Base-by-base conservation (phyloP, 2,888 invertebrate genomes). In the Calameuta pallipes region DNA sequence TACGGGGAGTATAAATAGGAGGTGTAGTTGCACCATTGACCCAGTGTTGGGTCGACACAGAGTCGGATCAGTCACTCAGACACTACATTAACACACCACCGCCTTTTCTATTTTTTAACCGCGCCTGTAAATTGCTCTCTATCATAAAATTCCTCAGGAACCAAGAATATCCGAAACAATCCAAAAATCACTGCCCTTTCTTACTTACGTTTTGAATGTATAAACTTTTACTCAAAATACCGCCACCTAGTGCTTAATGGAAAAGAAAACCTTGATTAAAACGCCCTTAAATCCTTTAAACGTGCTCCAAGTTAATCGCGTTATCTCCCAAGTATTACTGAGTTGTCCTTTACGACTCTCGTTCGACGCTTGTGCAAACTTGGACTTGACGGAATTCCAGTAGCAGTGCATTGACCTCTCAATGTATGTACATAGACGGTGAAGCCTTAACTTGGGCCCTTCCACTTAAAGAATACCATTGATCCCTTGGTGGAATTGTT, bases 1-100 rank as follows among this genome's bases (percentile, higher is more conserved):
- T 85, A 85, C 84, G 83, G 81, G 81, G 84, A 82, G 87, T 87
- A 90, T 90, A 90, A 90, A 90, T 89, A 89, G 89, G 87, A 87
- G 87, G 90, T 89, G 89, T 89, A 88, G 89, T 89, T 90, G 89
- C 90, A 90, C 90, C 90, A 89, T 90, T 90, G 90, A 90, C 90
- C 90, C 90, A 90, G 90, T 90, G 89, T 88, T 89, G 87, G 87
- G 87, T 89, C 88, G 87, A 87, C 86, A 85, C 84, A 87, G 86
- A 86, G 84, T 86, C 87, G 86, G 88, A 86, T 87, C 87, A 87
- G 85, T 90, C 80, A 81, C 74, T 76, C 69, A 69, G 33, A n/a
- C 41, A 68, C 76, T 73, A 70, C 74, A 74, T 30, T 74, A 73
- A 9, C n/a, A 75, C 83, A 82, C 81, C 78, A 78, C 78, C 79